Evolutionary conservation across 2,888 invertebrate species (phyloP).

Genomic region (Dusona sp.): DNA sequence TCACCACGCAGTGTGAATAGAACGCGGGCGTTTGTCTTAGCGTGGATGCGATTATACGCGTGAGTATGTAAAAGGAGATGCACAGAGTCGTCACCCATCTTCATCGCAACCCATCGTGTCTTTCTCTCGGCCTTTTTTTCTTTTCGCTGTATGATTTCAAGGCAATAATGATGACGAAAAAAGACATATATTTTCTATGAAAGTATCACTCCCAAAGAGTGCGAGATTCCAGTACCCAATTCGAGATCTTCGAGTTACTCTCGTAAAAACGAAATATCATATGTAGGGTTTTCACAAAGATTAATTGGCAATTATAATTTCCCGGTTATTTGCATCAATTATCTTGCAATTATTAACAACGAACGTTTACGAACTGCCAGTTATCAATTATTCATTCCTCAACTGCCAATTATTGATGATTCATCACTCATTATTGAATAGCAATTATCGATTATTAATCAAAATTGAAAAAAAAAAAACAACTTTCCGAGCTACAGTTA

Average conservation of each 20-base stretch:
- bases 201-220: constrained; percentile 19
- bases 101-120: constrained; percentile 31
- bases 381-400: background rate
- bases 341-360: background rate
- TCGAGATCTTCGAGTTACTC: background rate
- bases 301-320: background rate
- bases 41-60: constrained; percentile 57
- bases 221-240: constrained; percentile 11
- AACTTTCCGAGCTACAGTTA: too few species aligned
- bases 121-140: background rate
- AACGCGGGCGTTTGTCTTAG: constrained; percentile 60
- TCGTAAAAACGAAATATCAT: background rate
- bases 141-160: constrained; percentile 2
- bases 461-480: background rate
- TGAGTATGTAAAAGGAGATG: constrained; percentile 57
- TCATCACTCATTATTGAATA: background rate
- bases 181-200: constrained; percentile 7
- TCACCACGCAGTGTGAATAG: constrained; percentile 48
- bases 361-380: background rate
- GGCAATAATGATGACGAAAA: constrained; percentile 25
- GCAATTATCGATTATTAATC: constrained; percentile 1
- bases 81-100: constrained; percentile 56
- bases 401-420: constrained; percentile 5
- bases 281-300: background rate
- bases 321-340: background rate